Conservation (phyloP, 2,797 vertebrate species). For the Dryobates pubescens region DNA sequence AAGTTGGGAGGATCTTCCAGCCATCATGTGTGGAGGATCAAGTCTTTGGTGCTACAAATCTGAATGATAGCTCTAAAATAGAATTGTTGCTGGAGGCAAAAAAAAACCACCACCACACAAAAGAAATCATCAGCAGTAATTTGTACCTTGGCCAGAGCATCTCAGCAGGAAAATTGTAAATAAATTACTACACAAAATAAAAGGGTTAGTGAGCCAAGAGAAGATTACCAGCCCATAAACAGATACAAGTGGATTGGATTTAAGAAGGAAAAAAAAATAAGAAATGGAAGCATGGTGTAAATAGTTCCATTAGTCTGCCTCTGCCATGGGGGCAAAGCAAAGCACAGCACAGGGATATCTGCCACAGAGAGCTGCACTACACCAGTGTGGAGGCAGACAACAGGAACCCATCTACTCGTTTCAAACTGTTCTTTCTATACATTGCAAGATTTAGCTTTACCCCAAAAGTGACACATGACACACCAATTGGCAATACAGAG, state of each 20-base stretch:
- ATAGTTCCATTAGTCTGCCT: neutral
- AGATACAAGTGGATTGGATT: neutral
- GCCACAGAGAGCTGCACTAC: neutral
- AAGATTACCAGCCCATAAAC: neutral
- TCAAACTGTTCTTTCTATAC: neutral
- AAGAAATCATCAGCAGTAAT: conserved; percentile 14
- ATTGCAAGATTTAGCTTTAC: neutral
- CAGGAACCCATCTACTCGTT: neutral
- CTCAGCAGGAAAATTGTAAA: conserved; percentile 8
- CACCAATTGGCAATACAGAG: neutral
- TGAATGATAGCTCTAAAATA: neutral
- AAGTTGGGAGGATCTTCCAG: neutral
- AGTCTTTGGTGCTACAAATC: neutral
- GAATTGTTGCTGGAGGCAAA: conserved; percentile 8
- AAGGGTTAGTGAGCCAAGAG: neutral
- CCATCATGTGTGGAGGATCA: neutral
- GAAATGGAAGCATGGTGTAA: neutral
- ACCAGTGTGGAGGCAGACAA: neutral
- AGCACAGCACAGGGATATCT: neutral
- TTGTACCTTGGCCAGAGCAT: conserved; percentile 7
- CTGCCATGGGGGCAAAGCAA: neutral
- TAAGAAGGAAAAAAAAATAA: neutral
- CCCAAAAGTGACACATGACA: neutral
- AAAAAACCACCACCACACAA: neutral
- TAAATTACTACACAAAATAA: conserved; percentile 26